Evolutionary conservation across 2,797 vertebrate species (phyloP), one percentile per base, ranked within the genome.

Genomic region (Tympanoctomys barrerae): DNA sequence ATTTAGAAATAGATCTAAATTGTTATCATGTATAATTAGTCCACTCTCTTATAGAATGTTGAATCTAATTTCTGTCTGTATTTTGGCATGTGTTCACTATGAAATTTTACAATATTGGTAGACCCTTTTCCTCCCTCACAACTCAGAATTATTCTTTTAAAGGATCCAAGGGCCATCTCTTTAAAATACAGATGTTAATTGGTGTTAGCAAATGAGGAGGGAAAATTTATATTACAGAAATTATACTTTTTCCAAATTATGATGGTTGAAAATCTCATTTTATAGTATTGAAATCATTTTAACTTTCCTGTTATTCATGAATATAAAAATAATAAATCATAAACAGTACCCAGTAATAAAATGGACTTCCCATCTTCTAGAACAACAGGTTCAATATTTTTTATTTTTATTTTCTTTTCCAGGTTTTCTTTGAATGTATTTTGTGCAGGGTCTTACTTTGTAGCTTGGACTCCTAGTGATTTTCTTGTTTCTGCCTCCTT

Each of bases 231-330:
- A 12, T 42, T 75, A 46, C 42, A 46, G 77, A 46, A 31, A 46
- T 24, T n/a, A 46, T 5, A 87, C 66, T 52, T 7, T 84, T 79
- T 70, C 16, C 5, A 77, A 91, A 91, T 66, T 59, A 7, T 26
- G 10, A 46, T 59, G 54, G 11, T 87, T 87, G 22, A 86, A 94
- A 83, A 84, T 87, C 2, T 22, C 36, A 9, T 84, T 94, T 89
- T 70, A 54, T 89, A 91, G 87, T n/a, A 7, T 59, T 59, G 11
- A 75, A 19, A 26, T 91, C 54, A 84, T 91, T 75, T 95, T 91
- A 33, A 1, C 19, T 78, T 90, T 26, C 4, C 19, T 64, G 11
- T 78, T 89, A 83, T 11, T 66, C 59, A 54, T 21, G 19, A 61
- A 4, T 93, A 33, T 54, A 26, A 94, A 64, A 26, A 89, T 16